Conservation (phyloP, 2,113 vertebrate genomes). For the Equus przewalskii region DNA sequence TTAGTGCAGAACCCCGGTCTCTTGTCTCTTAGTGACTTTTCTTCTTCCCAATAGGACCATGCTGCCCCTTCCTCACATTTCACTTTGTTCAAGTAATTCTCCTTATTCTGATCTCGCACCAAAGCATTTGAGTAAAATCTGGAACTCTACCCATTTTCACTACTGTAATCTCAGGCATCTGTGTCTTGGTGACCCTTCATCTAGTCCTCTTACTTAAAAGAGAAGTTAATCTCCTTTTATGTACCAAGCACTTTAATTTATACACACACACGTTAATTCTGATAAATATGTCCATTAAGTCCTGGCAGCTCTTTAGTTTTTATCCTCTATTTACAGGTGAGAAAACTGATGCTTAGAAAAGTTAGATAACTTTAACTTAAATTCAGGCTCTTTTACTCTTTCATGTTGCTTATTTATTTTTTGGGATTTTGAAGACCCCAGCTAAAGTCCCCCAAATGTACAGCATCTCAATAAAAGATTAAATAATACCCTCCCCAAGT, state of each 20-base stretch:
- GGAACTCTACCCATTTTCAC: not conserved
- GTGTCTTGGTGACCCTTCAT: not conserved
- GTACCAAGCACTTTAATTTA: not conserved
- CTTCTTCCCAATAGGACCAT: not conserved
- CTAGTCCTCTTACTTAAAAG: not conserved
- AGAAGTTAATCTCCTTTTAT: constrained; percentile 28
- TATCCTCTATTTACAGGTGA: not conserved
- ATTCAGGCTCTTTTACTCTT: not conserved
- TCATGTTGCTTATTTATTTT: constrained; percentile 16
- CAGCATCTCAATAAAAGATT: not conserved
- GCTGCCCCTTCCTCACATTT: not conserved
- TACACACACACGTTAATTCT: not conserved
- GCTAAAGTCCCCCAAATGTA: not conserved
- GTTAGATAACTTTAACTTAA: not conserved
- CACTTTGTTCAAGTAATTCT: not conserved
- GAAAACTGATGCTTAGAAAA: constrained; percentile 23
- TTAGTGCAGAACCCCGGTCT: not conserved
- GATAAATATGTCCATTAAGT: constrained; percentile 23
- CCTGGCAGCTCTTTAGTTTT: not conserved
- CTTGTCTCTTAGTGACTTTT: not conserved
- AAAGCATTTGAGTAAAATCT: not conserved
- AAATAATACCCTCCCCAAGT: not conserved
- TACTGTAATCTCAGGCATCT: not conserved
- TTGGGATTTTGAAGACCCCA: not conserved
- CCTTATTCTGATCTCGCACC: not conserved